phyloP scores from a whole-genome alignment of 2,113 vertebrate genomes.

The Seriola quinqueradiata region DNA sequence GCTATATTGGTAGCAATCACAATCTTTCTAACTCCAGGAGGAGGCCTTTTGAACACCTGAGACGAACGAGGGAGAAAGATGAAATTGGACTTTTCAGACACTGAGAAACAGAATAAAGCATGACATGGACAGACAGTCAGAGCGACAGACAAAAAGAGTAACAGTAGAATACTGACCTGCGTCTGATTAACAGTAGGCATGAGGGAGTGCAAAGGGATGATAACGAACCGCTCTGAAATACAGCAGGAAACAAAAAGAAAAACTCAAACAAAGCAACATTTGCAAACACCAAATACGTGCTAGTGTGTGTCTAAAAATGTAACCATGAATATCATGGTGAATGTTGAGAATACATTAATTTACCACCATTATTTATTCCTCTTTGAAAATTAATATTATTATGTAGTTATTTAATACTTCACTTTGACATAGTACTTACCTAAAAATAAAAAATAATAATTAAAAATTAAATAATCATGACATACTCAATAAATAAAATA shows the following conservation, averaged over 20 bases:
- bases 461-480: not conserved
- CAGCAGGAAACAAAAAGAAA: conserved; percentile 40
- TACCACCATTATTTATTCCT: not conserved
- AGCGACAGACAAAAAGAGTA: conserved; percentile 29
- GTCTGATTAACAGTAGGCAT: conserved; percentile 99
- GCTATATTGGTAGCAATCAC: conserved; percentile 99
- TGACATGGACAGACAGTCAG: conserved; percentile 3
- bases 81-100: conserved; percentile 20
- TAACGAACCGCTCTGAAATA: conserved; percentile 93
- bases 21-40: conserved; percentile 96
- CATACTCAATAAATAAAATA: not conserved
- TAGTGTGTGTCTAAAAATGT: not conserved
- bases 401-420: not conserved
- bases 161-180: conserved; percentile 86
- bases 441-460: not conserved
- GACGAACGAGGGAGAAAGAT: conserved; percentile 53
- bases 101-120: conserved; percentile 15
- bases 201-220: conserved; percentile 97
- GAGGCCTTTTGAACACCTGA: conserved; percentile 97
- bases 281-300: not conserved
- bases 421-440: not conserved
- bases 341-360: not conserved
- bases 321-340: not conserved
- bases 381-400: no score
- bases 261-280: conserved; percentile 31